Evolutionary conservation across 1,140 invertebrate genomes (phyloP).

Genomic region (Drosophila prosaltans): DNA sequence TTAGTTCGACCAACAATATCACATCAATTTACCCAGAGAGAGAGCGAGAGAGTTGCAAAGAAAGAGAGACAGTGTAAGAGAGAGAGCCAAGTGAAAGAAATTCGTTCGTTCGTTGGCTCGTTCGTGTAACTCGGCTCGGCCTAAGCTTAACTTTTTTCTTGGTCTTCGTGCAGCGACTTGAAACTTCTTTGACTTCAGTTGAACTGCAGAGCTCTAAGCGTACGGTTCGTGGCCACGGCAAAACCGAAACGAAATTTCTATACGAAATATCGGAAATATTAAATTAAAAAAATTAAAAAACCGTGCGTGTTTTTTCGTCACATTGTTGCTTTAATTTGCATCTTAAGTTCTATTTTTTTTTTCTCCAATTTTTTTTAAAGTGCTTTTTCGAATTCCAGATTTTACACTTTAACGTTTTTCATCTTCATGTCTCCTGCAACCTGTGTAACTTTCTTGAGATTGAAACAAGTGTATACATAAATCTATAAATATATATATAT

Average conservation of each 20-base stretch:
- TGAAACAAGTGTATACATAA: constrained; percentile 1
- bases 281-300: constrained; percentile 13
- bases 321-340: no score
- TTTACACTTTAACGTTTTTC: not conserved
- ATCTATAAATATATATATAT: not conserved
- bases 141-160: not conserved
- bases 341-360: not conserved
- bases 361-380: not conserved
- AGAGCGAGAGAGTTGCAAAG: constrained; percentile 10
- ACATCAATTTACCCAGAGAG: constrained; percentile 12
- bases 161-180: constrained; percentile 28
- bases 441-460: constrained; percentile 5
- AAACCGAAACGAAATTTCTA: constrained; percentile 6
- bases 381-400: not conserved
- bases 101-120: not conserved
- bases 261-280: constrained; percentile 9
- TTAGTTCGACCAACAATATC: constrained; percentile 9
- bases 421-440: constrained; percentile 5
- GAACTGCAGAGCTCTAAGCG: constrained; percentile 55
- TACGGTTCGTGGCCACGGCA: constrained; percentile 47
- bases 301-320: not conserved
- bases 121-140: not conserved
- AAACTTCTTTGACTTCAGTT: constrained; percentile 47
- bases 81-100: constrained; percentile 66
- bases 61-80: constrained; percentile 16